A percentile compares a stretch with the other conserved stretches of the same genome.
Conservation (phyloP, 2,797 vertebrate genomes). For the Pseudocheirus occidentalis region DNA sequence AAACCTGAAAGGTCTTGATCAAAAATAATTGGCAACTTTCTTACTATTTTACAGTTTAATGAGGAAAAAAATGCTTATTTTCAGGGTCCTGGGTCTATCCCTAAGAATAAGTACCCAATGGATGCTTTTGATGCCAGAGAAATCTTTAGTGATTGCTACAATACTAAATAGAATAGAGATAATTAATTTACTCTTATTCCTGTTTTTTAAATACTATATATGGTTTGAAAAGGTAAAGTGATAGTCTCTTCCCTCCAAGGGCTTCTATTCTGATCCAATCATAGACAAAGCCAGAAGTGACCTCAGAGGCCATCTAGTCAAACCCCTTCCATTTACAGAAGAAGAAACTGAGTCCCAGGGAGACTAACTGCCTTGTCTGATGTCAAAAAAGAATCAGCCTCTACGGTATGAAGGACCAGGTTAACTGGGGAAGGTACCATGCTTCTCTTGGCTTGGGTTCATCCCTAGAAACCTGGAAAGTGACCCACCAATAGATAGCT, state of each 20-base stretch:
- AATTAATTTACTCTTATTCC: conserved; percentile 45
- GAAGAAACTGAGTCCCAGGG: neutral
- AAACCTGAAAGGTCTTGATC: neutral
- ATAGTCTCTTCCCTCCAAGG: neutral
- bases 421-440: neutral
- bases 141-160: neutral
- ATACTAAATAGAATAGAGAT: neutral
- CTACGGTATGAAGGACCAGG: neutral
- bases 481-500: neutral
- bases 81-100: neutral
- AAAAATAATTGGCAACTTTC: conserved; percentile 15
- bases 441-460: neutral
- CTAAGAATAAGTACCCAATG: neutral
- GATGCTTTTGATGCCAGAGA: conserved; percentile 3
- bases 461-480: neutral
- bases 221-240: neutral
- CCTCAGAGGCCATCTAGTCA: neutral
- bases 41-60: neutral
- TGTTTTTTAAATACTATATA: neutral
- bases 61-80: neutral
- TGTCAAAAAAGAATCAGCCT: neutral
- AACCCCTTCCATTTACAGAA: neutral
- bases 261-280: neutral
- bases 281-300: neutral
- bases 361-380: neutral